Conservation (phyloP, 2,113 vertebrate genomes). For the Pelvicachromis taeniatus region DNA sequence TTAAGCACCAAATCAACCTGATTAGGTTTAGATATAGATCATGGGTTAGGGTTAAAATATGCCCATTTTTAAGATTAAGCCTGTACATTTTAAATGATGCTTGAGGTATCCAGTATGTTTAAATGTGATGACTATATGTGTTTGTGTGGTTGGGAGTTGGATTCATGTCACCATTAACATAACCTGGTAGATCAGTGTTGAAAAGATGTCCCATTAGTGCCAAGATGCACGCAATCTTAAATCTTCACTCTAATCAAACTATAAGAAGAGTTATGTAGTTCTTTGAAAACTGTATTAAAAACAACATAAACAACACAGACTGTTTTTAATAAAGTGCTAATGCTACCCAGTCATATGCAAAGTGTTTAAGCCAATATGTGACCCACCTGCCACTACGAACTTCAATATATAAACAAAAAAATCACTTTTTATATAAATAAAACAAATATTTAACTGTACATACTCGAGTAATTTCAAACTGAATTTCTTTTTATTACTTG, state of each 20-base stretch:
- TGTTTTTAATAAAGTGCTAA: background rate
- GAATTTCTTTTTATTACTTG: no score
- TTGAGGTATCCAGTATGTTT: background rate
- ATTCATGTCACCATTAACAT: background rate
- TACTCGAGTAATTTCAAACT: background rate
- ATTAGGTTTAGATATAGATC: background rate
- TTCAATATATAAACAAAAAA: background rate
- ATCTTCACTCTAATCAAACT: background rate
- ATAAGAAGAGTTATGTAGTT: background rate
- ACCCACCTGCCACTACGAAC: background rate
- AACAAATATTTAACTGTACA: background rate
- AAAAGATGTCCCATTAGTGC: background rate
- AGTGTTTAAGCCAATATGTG: background rate
- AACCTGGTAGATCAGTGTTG: background rate
- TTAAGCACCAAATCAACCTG: background rate
- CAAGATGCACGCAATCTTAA: background rate
- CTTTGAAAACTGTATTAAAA: background rate
- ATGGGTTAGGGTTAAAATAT: background rate
- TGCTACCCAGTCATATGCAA: background rate
- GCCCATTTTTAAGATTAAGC: background rate
- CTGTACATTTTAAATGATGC: background rate
- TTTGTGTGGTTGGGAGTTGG: background rate
- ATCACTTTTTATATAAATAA: background rate
- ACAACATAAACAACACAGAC: background rate
- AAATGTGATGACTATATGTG: background rate